A percentile compares a stretch with the other conserved stretches of the same genome.
These are phyloP conservation scores for Pelochelys cantorii DNA, from an alignment of 2,797 vertebrate species.

Conservation along the genomic window DNA sequence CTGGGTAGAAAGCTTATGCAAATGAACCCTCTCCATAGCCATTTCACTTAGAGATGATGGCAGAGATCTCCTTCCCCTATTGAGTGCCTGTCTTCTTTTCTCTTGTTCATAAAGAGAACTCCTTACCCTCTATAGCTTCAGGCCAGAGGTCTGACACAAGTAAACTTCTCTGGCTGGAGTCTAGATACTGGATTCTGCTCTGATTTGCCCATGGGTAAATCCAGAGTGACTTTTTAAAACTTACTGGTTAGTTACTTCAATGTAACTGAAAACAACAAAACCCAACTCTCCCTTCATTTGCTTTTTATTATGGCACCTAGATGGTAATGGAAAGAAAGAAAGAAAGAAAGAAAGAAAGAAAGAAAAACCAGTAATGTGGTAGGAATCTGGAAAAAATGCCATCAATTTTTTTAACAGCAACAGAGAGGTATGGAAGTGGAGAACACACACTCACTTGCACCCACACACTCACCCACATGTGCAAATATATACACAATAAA, in stretches of 20 bases:
- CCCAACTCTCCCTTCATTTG: slow-evolving; percentile 12
- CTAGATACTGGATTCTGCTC: slow-evolving; percentile 5
- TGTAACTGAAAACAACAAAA: slow-evolving; percentile 44
- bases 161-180: slow-evolving; percentile 27
- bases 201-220: slow-evolving; percentile 37
- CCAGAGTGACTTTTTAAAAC: slow-evolving; percentile 51
- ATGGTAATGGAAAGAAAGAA: slow-evolving; percentile 22
- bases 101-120: neutral
- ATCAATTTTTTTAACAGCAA: neutral
- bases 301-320: slow-evolving; percentile 3
- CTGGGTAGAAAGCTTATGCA: neutral
- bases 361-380: neutral
- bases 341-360: neutral
- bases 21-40: neutral
- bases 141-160: neutral
- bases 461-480: neutral
- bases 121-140: neutral
- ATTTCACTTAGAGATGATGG: neutral
- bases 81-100: neutral
- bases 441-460: neutral
- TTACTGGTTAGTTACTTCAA: slow-evolving; percentile 37
- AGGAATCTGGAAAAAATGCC: slow-evolving; percentile 27
- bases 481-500: no score
- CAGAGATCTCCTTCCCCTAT: neutral
- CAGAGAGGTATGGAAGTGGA: neutral